Conservation (phyloP, 2,113 vertebrate species). For the Nycticorax nycticorax region DNA sequence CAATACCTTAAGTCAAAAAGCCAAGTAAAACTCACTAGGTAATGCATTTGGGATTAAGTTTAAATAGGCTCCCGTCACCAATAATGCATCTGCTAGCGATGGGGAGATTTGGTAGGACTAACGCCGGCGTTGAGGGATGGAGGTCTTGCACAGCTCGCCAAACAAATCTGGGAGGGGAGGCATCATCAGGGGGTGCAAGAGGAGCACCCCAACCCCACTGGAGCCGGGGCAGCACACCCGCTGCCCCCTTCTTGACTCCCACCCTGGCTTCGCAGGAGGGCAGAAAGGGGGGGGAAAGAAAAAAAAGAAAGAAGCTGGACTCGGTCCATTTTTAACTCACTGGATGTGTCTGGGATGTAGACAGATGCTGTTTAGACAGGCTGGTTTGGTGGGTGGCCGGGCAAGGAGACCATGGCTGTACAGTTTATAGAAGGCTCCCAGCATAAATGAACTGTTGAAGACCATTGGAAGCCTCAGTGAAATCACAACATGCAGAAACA, state of each 20-base stretch:
- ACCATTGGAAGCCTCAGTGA: slow-evolving; percentile 90
- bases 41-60: slow-evolving; percentile 71
- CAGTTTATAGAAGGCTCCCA: slow-evolving; percentile 84
- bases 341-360: slow-evolving; percentile 79
- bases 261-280: neutral
- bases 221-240: neutral
- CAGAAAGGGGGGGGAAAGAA: neutral
- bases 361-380: slow-evolving; percentile 89
- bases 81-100: slow-evolving; percentile 11
- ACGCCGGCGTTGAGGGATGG: slow-evolving; percentile 2
- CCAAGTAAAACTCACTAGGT: slow-evolving; percentile 26
- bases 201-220: neutral
- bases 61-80: slow-evolving; percentile 44
- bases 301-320: slow-evolving; percentile 47
- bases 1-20: slow-evolving; percentile 24
- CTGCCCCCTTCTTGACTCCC: neutral
- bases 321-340: slow-evolving; percentile 69
- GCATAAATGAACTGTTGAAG: slow-evolving; percentile 94
- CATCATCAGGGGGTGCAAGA: neutral
- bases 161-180: neutral
- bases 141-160: slow-evolving; percentile 25
- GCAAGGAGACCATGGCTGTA: slow-evolving; percentile 70
- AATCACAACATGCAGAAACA: slow-evolving; percentile 89
- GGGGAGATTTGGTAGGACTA: slow-evolving; percentile 23
- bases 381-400: slow-evolving; percentile 90